Percentiles rank a stretch among this genome's conserved stretches.
These are phyloP conservation scores for Deilephila porcellus DNA, from an alignment of 2,888 invertebrate genomes.

Conservation along the genomic window DNA sequence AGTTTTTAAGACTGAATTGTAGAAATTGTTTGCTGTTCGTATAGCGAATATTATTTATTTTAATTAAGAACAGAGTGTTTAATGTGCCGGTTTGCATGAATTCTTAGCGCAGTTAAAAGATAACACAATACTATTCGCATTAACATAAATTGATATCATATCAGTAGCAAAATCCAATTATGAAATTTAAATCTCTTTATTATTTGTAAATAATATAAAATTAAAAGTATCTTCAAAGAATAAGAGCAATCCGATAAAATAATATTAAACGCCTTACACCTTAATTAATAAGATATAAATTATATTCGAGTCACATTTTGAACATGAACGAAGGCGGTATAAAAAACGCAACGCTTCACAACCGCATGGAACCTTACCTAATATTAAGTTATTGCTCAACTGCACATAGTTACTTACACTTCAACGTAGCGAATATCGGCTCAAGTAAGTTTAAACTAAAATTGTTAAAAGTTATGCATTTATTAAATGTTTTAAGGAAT, in stretches of 20 bases:
- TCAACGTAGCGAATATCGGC: neutral
- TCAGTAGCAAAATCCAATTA: too few species aligned
- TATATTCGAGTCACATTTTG: neutral
- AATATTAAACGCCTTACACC: too few species aligned
- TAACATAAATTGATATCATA: too few species aligned
- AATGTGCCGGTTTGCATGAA: neutral
- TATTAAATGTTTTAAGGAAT: slow-evolving; percentile 67
- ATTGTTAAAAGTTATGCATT: slow-evolving; percentile 71
- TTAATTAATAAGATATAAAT: neutral
- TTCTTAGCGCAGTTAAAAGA: too few species aligned
- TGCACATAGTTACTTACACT: slow-evolving; percentile 40
- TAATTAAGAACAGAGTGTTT: slow-evolving; percentile 14
- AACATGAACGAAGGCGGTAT: neutral
- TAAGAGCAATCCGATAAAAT: too few species aligned
- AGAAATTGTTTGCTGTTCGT: slow-evolving; percentile 41
- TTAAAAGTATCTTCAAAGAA: too few species aligned
- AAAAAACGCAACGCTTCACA: neutral
- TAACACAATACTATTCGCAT: too few species aligned
- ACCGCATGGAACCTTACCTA: neutral
- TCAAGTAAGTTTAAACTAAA: slow-evolving; percentile 41
- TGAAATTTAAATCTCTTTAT: too few species aligned
- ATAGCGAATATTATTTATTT: slow-evolving; percentile 32
- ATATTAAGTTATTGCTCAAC: slow-evolving; percentile 42
- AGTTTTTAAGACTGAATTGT: slow-evolving; percentile 62
- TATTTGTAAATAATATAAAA: too few species aligned